phyloP scores from a whole-genome alignment of 2,888 invertebrate species.

The Emmelina monodactyla region DNA sequence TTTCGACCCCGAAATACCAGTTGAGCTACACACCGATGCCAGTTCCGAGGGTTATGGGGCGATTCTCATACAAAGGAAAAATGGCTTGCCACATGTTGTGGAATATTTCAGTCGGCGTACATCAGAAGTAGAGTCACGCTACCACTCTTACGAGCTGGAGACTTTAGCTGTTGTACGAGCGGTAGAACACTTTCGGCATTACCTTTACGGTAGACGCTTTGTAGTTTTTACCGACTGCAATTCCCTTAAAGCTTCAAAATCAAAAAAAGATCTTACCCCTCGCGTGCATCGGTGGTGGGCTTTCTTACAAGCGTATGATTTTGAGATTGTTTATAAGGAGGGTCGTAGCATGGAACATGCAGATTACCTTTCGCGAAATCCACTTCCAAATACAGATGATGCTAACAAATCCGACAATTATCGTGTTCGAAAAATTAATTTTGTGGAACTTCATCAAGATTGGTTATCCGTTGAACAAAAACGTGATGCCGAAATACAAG shows the following conservation, averaged over 20 bases:
- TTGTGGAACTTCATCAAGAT: no score
- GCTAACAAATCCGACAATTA: no score
- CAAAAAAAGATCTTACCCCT: conserved; percentile 7
- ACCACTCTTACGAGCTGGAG: conserved; percentile 8
- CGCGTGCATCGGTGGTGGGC: conserved; percentile 11
- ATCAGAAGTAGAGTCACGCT: conserved; percentile 7
- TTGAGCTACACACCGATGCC: conserved; percentile 8
- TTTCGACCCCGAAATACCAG: conserved; percentile 1
- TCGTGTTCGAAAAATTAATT: no score
- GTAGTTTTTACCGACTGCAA: conserved; percentile 7
- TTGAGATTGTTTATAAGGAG: conserved; percentile 6
- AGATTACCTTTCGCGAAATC: conserved; percentile 6
- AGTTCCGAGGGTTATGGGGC: conserved; percentile 10
- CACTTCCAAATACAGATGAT: conserved; percentile 1
- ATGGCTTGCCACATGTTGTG: conserved; percentile 12
- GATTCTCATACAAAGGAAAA: conserved; percentile 15
- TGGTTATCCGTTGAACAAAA: no score
- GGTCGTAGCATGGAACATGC: conserved; percentile 10
- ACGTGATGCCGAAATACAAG: no score
- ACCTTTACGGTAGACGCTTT: conserved; percentile 7
- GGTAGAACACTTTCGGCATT: conserved; percentile 7
- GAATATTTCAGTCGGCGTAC: conserved; percentile 15
- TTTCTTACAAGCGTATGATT: conserved; percentile 7
- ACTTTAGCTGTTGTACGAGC: conserved; percentile 10
- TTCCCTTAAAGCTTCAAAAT: conserved; percentile 7